Conservation (phyloP, 2,113 vertebrate genomes). For the Nanorana parkeri region DNA sequence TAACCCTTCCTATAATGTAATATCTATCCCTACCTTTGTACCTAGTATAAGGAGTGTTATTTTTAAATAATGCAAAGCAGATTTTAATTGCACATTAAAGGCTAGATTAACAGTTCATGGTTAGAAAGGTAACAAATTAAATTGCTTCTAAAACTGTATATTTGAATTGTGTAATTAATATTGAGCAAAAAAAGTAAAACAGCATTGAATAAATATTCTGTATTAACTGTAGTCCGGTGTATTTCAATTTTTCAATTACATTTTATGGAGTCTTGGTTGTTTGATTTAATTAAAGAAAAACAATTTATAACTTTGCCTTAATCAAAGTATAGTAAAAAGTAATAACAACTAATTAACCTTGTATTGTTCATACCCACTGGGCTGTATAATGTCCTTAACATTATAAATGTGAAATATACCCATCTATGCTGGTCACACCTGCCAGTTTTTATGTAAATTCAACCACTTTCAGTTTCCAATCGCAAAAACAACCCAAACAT, state of each 20-base stretch:
- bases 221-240: neutral
- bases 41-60: no score
- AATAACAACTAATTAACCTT: neutral
- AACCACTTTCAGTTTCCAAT: no score
- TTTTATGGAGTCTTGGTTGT: neutral
- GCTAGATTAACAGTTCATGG: neutral
- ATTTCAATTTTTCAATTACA: conserved; percentile 35
- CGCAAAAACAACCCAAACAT: no score
- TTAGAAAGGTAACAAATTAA: neutral
- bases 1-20: no score
- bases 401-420: no score
- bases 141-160: neutral
- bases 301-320: neutral
- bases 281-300: conserved; percentile 17
- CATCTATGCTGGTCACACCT: no score
- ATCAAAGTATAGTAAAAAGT: neutral
- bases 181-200: neutral
- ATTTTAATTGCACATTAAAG: no score
- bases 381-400: conserved; percentile 7
- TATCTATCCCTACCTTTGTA: no score
- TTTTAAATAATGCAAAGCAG: no score
- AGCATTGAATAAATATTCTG: neutral
- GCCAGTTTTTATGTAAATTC: no score
- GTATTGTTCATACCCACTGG: neutral
- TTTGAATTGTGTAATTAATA: conserved; percentile 8